Base-by-base conservation (phyloP, 1,140 invertebrate species). In the Conopomorpha cramerella region DNA sequence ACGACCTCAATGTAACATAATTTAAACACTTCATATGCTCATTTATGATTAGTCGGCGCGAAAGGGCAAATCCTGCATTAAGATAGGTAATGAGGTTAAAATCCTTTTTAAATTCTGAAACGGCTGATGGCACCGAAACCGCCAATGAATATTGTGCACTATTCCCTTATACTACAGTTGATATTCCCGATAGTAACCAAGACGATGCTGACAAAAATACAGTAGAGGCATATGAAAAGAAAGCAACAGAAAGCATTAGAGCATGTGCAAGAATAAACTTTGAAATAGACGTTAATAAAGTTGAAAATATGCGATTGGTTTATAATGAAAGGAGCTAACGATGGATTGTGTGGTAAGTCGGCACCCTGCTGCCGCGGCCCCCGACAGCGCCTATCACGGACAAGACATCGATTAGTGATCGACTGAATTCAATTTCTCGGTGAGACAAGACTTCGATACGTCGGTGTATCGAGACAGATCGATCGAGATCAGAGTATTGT, bases 21-120 rank as follows among this genome's bases (percentile, higher is more conserved):
- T 76, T 74, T 76, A 76, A 59, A 47, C 59, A 67, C 65, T 72
- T 72, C 68, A 76, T 67, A 76, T 76, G 67, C 71, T 64, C 62
- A 72, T 76, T 72, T 72, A 61, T 74, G 71, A 76, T 76, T 76
- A 72, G 67, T 53, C 57, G 71, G 71, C 71, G 71, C 67, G 71
- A 76, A 76, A 76, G 71, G 70, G 70, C 64, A 76, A 76, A 76
- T 76, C 65, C 70, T 68, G 60, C 68, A 76, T 76, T 76, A 76
- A 76, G 71, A 76, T 76, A 76, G 71, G 67, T 72, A 76, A 76
- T 76, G 67, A 72, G 71, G 71, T 76, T 72, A 76, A 76, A 68
- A 61, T 57, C 54, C 27, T 43, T 36, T 26, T 33, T 23, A 37
- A 51, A 48, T 50, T 47, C 33, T 23, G 41, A 53, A 71, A 60